A percentile compares a stretch with the other conserved stretches of the same genome.
phyloP scores from a whole-genome alignment of 2,797 vertebrate species.

The Ibycter americanus region DNA sequence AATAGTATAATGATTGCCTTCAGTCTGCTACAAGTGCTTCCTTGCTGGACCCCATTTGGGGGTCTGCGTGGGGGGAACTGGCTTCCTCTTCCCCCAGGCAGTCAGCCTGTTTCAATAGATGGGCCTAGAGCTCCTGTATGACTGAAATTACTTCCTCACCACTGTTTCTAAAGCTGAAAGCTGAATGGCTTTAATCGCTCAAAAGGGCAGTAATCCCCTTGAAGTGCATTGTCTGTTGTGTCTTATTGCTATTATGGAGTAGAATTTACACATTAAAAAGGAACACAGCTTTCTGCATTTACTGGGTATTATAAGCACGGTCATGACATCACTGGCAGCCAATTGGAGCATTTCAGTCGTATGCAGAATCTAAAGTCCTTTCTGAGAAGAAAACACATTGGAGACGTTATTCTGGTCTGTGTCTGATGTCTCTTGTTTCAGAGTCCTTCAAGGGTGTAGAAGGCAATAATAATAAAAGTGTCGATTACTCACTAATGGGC shows the following conservation, averaged over 20 bases:
- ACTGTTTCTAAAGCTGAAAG: slow-evolving; percentile 36
- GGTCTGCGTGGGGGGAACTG: background rate
- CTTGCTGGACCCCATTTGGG: background rate
- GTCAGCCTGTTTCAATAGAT: slow-evolving; percentile 27
- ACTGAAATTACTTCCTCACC: slow-evolving; percentile 51
- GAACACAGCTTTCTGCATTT: slow-evolving; percentile 65
- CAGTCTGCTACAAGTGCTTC: background rate
- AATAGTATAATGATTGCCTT: slow-evolving; percentile 1
- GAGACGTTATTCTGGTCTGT: slow-evolving; percentile 22
- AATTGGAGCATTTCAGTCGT: background rate
- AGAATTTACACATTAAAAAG: slow-evolving; percentile 66
- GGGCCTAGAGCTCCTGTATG: slow-evolving; percentile 20
- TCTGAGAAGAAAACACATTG: slow-evolving; percentile 36
- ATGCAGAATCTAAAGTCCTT: slow-evolving; percentile 14
- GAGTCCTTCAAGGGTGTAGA: slow-evolving; percentile 19
- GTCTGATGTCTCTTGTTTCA: slow-evolving; percentile 30
- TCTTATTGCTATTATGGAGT: slow-evolving; percentile 42
- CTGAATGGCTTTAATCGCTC: slow-evolving; percentile 53
- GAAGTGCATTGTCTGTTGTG: slow-evolving; percentile 20
- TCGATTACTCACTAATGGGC: background rate
- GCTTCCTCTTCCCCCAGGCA: slow-evolving; percentile 17
- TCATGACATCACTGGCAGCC: slow-evolving; percentile 54
- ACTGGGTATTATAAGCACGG: slow-evolving; percentile 33
- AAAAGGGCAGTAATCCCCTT: slow-evolving; percentile 51
- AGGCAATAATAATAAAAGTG: slow-evolving; percentile 33